Evolutionary conservation across 2,113 vertebrate genomes (phyloP).

Genomic region (Ia io): DNA sequence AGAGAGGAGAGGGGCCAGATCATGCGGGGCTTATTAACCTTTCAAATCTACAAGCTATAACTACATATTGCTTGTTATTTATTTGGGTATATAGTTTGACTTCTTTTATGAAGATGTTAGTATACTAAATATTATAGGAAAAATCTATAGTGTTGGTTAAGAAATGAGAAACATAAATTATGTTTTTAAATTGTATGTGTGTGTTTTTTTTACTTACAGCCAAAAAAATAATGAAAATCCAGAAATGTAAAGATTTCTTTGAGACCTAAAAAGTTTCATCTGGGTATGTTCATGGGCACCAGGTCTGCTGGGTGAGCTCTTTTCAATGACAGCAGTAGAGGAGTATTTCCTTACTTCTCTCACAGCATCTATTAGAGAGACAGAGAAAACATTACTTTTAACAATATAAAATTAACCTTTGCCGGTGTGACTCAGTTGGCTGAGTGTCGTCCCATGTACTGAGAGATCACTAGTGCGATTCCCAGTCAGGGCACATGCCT

Average conservation of each 20-base stretch:
- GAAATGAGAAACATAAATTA: constrained; percentile 1
- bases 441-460: background rate
- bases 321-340: constrained; percentile 73
- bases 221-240: constrained; percentile 98
- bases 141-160: background rate
- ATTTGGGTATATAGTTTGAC: background rate
- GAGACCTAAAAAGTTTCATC: constrained; percentile 97
- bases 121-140: background rate
- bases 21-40: background rate
- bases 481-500: background rate
- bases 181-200: constrained; percentile 3
- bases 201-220: constrained; percentile 88
- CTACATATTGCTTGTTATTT: background rate
- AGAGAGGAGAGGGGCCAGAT: background rate
- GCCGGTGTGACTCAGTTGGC: background rate
- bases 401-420: background rate
- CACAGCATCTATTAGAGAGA: constrained; percentile 87
- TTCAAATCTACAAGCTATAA: background rate
- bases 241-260: constrained; percentile 98
- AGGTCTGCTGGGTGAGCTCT: constrained; percentile 77
- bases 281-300: constrained; percentile 90
- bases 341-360: constrained; percentile 96
- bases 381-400: background rate
- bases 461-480: background rate
- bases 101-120: constrained; percentile 1